phyloP scores from a whole-genome alignment of 2,888 invertebrate species.

The Stegophylla sp. region DNA sequence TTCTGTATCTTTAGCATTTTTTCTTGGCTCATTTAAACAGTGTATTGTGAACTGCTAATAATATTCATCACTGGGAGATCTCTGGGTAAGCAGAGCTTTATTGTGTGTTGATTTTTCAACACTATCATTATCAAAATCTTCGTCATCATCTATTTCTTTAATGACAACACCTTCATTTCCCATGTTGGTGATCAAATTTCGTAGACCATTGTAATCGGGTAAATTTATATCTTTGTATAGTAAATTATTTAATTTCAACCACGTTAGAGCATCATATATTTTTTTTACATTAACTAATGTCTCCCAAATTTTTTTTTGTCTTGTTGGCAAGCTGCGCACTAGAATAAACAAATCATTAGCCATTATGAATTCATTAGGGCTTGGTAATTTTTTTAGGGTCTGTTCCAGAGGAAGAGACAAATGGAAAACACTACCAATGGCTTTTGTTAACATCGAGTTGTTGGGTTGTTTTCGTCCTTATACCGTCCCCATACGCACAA shows the following conservation, averaged over 20 bases:
- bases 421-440: slow-evolving; percentile 63
- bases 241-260: slow-evolving; percentile 63
- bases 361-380: slow-evolving; percentile 60
- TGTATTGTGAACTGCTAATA: slow-evolving; percentile 61
- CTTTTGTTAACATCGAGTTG: slow-evolving; percentile 61
- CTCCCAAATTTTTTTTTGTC: slow-evolving; percentile 63
- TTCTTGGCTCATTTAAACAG: slow-evolving; percentile 61
- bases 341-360: slow-evolving; percentile 63
- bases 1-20: slow-evolving; percentile 60
- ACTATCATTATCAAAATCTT: slow-evolving; percentile 55
- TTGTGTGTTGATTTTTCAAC: slow-evolving; percentile 1
- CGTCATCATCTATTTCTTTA: slow-evolving; percentile 60
- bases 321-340: slow-evolving; percentile 63
- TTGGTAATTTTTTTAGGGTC: slow-evolving; percentile 63
- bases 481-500: slow-evolving; percentile 63
- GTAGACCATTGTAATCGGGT: neutral
- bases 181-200: slow-evolving; percentile 61
- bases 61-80: slow-evolving; percentile 56
- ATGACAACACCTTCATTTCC: slow-evolving; percentile 60
- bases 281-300: slow-evolving; percentile 63
- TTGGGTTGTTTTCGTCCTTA: slow-evolving; percentile 62
- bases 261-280: slow-evolving; percentile 62
- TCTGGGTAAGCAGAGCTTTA: slow-evolving; percentile 25
- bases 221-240: slow-evolving; percentile 22
- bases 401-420: slow-evolving; percentile 64